phyloP scores from a whole-genome alignment of 1,140 invertebrate species.

The Orussus abietinus region DNA sequence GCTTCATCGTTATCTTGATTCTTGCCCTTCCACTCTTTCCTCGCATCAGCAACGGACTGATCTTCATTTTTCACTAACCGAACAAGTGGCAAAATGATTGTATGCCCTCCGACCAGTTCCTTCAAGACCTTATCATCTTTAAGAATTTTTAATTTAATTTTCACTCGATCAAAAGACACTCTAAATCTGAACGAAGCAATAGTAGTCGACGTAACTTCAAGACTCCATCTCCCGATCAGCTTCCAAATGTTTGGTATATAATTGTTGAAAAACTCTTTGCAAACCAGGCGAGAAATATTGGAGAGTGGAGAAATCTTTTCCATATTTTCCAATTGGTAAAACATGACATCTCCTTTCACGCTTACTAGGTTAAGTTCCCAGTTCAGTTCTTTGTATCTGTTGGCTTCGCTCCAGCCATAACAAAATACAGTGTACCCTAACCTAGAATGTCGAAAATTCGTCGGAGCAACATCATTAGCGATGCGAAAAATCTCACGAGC shows the following conservation, averaged over 20 bases:
- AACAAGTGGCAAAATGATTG: constrained; percentile 23
- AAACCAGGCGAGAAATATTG: constrained; percentile 6
- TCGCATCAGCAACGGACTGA: not conserved
- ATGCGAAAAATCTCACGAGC: constrained; percentile 26
- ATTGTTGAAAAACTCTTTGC: constrained; percentile 20
- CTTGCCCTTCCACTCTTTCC: not conserved
- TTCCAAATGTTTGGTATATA: constrained; percentile 30
- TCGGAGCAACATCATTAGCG: constrained; percentile 27
- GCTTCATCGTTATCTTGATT: too few species aligned
- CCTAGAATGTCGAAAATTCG: constrained; percentile 21
- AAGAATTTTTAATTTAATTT: constrained; percentile 16
- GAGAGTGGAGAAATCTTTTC: not conserved
- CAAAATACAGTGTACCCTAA: constrained; percentile 40
- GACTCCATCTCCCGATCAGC: constrained; percentile 22
- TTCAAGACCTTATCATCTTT: constrained; percentile 14
- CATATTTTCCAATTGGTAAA: constrained; percentile 10
- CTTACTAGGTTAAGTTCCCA: constrained; percentile 36
- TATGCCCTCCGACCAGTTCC: constrained; percentile 15
- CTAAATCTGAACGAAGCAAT: constrained; percentile 24
- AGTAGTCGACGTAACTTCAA: constrained; percentile 8
- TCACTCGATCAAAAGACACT: constrained; percentile 16
- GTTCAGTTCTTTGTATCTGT: constrained; percentile 15
- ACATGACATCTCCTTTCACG: constrained; percentile 23
- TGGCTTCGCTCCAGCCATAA: constrained; percentile 31
- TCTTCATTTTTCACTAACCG: not conserved